phyloP scores from a whole-genome alignment of 2,888 invertebrate genomes.

The Trissonchulus latispiculum region DNA sequence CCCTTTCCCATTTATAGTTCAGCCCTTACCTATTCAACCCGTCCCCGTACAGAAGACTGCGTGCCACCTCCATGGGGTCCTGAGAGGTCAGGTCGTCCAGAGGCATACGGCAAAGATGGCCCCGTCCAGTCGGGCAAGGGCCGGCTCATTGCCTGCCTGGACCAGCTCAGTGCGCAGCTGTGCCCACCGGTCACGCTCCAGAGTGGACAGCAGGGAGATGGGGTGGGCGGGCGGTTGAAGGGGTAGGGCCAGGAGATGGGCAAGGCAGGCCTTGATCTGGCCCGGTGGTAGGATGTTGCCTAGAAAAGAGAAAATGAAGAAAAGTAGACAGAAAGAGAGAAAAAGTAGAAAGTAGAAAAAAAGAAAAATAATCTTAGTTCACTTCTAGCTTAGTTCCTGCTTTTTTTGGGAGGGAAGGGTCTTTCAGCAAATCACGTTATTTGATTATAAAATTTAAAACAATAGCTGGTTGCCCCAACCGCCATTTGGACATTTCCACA shows the following conservation, averaged over 20 bases:
- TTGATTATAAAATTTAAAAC: too few relatives aligned
- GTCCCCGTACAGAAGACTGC: slow-evolving; percentile 62
- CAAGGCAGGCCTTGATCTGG: slow-evolving; percentile 64
- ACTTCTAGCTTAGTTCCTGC: too few relatives aligned
- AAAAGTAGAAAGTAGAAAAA: too few relatives aligned
- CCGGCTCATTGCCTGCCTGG: slow-evolving; percentile 57
- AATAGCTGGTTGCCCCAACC: too few relatives aligned
- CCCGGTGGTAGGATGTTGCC: slow-evolving; percentile 61
- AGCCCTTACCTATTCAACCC: slow-evolving; percentile 18
- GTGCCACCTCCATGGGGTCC: slow-evolving; percentile 49
- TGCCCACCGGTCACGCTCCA: slow-evolving; percentile 80
- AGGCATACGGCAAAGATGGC: slow-evolving; percentile 71
- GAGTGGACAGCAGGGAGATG: slow-evolving; percentile 72
- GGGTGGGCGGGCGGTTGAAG: slow-evolving; percentile 48
- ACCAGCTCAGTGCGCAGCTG: slow-evolving; percentile 56
- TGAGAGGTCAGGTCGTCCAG: slow-evolving; percentile 58
- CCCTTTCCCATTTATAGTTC: too few relatives aligned
- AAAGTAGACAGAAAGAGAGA: too few relatives aligned
- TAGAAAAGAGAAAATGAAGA: too few relatives aligned
- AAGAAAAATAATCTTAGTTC: too few relatives aligned
- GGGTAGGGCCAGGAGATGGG: slow-evolving; percentile 57
- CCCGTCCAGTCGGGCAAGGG: slow-evolving; percentile 65
- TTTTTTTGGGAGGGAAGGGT: too few relatives aligned
- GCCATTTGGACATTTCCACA: too few relatives aligned
- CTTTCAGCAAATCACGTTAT: too few relatives aligned